Evolutionary conservation across 35 echinoderm and acorn worm species (phyloP), one percentile per base, ranked within the genome.

Genomic region (Lytechinus pictus): DNA sequence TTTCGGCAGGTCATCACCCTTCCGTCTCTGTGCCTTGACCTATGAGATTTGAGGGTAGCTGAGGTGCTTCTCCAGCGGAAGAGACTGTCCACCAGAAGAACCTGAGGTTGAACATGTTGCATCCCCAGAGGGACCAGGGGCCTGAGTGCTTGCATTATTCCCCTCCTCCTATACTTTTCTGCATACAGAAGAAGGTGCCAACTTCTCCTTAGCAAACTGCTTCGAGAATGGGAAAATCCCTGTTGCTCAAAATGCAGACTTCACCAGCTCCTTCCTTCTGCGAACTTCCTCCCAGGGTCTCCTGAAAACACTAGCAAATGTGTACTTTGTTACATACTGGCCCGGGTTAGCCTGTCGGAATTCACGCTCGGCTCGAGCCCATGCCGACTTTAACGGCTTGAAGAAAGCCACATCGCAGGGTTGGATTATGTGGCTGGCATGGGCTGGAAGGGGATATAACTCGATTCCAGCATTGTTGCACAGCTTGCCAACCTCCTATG

Each of bases 401-500:
- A n/a, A 92, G 91, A 92, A 92, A 54, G 91, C 54, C 52, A 92
- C 91, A 1, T 55, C 54, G 52, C 91, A 92, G 51, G 4, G 91
- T 92, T 92, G 91, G 12, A 92, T 54, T 52, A 55, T 56, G 54
- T 92, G 91, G 52, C 52, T 54, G 55, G 91, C 91, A 92, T 54
- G 91, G 51, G 91, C 51, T 56, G 91, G 91, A 13, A 92, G 54
- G 19, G 91, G 91, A 54, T 54, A 92, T 9, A 92, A 21, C 91
- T 92, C 53, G 7, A 92, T 54, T 54, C 0, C 5, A 4, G 54
- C 11, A 19, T 55, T 21, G 27, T 55, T 92, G 52, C 53, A 92
- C 0, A 92, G 91, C 91, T 92, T 10, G 10, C 53, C 91, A 10
- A 55, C 54, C 8, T 92, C 53, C 1, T 92, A 14, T 52, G 10